phyloP scores from a whole-genome alignment of 2,888 invertebrate species.

The Diloba caeruleocephala region DNA sequence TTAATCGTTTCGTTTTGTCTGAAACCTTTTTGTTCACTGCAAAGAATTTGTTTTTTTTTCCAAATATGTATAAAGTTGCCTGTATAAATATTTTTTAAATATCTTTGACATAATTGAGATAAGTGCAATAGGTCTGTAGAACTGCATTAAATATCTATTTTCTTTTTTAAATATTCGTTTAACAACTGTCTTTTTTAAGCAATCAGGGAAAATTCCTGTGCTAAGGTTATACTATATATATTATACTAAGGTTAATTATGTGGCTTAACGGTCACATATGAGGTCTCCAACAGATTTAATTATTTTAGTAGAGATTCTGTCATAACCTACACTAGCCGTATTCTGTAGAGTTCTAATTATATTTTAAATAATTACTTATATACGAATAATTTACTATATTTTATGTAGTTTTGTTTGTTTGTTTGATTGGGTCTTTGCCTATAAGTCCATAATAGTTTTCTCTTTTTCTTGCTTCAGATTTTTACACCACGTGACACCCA shows the following conservation, averaged over 20 bases:
- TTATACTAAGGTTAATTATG: not conserved
- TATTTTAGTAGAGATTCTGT: not conserved
- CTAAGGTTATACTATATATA: too few species aligned
- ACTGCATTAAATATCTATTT: too few species aligned
- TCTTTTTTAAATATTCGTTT: not conserved
- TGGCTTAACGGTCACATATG: not conserved
- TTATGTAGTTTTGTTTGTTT: too few species aligned
- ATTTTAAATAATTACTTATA: not conserved
- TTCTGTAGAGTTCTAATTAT: not conserved
- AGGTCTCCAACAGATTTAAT: too few species aligned
- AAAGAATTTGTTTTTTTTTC: slow-evolving; percentile 1
- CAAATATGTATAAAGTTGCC: too few species aligned
- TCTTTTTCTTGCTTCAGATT: too few species aligned
- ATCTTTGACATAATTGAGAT: not conserved
- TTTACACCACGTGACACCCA: too few species aligned
- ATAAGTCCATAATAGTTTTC: too few species aligned
- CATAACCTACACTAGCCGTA: slow-evolving; percentile 2
- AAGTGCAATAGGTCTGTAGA: too few species aligned
- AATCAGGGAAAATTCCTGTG: not conserved
- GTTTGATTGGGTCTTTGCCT: too few species aligned
- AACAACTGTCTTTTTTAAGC: not conserved
- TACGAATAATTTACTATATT: not conserved
- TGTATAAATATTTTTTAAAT: not conserved
- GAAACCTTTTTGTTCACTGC: too few species aligned
- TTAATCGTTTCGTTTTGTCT: too few species aligned